Base-by-base conservation (phyloP, 1,140 invertebrate species). In the Tenebrio molitor region DNA sequence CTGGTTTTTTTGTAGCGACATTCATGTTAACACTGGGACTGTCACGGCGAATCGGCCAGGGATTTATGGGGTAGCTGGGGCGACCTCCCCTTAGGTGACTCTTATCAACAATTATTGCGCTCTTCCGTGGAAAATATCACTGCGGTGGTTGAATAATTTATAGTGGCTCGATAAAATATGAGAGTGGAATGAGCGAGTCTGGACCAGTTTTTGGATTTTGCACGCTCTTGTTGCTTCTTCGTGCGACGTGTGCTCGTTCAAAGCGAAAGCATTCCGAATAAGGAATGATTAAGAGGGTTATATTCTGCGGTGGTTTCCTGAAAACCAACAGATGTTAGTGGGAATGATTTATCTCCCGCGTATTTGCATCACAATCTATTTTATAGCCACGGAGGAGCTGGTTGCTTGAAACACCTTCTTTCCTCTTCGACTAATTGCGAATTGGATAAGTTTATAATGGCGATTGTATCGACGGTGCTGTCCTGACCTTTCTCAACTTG, bases 251-350 rank as follows among this genome's bases (percentile, higher is more conserved):
- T 33, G 39, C 58, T 29, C 42, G 16, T 66, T 67, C 53, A 58
- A 74, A 68, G 41, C 66, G 69, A 50, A 74, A 74, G 34, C 64
- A 53, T 33, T 46, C 23, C 73, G 33, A 44, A 36, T 69, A 74
- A 74, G 73, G 71, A 77, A 77, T 77, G 74, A 77, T 77, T 77
- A 77, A 77, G 71, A 75, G 74, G 42, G 74, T 74, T 77, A 75
- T 74, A 74, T 74, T 74, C 68, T 72, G 69, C 71, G 36, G 74
- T 67, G 74, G 74, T 73, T 72, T 70, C 44, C 76, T 72, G 76
- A 76, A 77, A 77, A 74, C 74, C 69, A 77, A 71, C 76, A 77
- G 76, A 77, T 77, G 76, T 72, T 76, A 69, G 33, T 29, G 6
- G 65, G 64, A 39, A 77, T 77, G 76, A 77, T 77, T 77, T 77